Conservation (phyloP, 2,113 vertebrate species). For the Amblyopsis rosae region DNA sequence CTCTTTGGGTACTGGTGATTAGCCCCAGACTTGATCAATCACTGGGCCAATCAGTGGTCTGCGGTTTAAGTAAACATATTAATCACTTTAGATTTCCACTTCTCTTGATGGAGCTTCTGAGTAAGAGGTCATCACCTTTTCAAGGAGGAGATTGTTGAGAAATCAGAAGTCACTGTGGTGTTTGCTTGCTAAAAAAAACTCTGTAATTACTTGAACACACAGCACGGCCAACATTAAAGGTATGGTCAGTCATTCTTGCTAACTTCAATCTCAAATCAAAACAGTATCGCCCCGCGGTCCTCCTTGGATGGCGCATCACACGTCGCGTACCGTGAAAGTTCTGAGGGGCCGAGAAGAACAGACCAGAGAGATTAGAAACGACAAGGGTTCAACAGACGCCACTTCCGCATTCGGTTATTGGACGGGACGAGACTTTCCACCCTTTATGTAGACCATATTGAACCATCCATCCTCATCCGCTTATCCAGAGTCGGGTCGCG, state of each 20-base stretch:
- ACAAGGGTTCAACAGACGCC: no score
- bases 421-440: no score
- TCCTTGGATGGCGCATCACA: no score
- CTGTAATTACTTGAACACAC: constrained; percentile 46
- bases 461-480: no score
- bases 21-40: constrained; percentile 62
- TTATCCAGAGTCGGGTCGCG: no score
- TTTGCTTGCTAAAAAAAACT: constrained; percentile 45
- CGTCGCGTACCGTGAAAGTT: neutral
- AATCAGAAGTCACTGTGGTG: constrained; percentile 5
- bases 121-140: constrained; percentile 31
- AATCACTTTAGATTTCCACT: constrained; percentile 54
- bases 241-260: no score
- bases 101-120: constrained; percentile 10
- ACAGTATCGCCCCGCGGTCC: no score
- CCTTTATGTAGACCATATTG: no score
- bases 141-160: constrained; percentile 22
- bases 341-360: neutral
- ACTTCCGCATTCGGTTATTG: no score
- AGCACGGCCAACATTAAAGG: constrained; percentile 9
- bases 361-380: no score
- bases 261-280: no score
- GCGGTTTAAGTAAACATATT: constrained; percentile 69
- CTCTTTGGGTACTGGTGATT: constrained; percentile 65
- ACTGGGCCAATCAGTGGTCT: constrained; percentile 60